These are phyloP conservation scores for Micromesistius poutassou DNA, from an alignment of 2,797 vertebrate genomes.

Conservation along the genomic window DNA sequence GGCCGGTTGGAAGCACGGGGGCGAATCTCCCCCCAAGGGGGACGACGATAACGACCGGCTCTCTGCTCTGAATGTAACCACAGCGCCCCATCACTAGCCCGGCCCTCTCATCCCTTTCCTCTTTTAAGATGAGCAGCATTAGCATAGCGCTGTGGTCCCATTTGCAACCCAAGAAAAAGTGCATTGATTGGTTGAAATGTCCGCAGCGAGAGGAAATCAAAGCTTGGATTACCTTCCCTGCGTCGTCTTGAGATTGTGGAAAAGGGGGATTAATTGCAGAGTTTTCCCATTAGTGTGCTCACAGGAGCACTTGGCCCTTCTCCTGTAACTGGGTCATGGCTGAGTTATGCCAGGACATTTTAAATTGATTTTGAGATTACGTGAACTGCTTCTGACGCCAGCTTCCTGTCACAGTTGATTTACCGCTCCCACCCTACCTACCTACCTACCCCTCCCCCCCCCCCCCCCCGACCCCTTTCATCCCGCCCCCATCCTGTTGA, in stretches of 20 bases:
- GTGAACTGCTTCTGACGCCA: conserved; percentile 18
- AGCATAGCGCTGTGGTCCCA: not conserved
- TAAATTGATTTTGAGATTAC: conserved; percentile 12
- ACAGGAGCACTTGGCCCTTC: not conserved
- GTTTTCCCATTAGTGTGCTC: not conserved
- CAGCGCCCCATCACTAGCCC: not conserved
- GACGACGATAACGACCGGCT: not conserved
- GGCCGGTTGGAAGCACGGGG: not conserved
- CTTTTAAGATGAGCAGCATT: not conserved
- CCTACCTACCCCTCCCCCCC: no score
- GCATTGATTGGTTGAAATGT: not conserved
- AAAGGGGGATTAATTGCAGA: not conserved
- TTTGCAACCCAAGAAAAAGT: not conserved
- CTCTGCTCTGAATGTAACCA: not conserved
- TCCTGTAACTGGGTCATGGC: not conserved
- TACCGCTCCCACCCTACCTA: not conserved
- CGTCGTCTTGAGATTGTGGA: not conserved
- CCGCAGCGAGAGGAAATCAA: not conserved
- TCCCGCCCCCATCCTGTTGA: no score
- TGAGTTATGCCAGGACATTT: not conserved
- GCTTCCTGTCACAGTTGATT: not conserved
- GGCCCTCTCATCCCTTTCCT: not conserved
- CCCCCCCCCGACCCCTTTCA: no score
- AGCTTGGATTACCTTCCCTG: not conserved
- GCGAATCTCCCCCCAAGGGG: not conserved